Evolutionary conservation across 1,140 invertebrate genomes (phyloP).

Genomic region (Condylostylus longicornis): DNA sequence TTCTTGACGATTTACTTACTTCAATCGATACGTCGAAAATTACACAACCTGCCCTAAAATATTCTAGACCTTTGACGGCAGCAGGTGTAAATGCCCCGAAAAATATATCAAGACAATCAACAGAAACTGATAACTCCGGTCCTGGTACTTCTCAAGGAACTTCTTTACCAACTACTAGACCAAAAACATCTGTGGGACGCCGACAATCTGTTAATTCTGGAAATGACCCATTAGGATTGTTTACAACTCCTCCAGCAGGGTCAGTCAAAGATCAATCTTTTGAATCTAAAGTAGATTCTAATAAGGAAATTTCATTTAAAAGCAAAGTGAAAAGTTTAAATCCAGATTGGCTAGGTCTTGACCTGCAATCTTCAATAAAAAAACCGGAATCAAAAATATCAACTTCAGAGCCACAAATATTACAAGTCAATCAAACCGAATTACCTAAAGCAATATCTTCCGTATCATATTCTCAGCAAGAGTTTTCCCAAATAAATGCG

Average conservation of each 20-base stretch:
- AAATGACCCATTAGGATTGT: constrained; percentile 25
- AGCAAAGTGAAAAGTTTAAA: too few species aligned
- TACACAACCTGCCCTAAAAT: too few species aligned
- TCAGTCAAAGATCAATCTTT: too few species aligned
- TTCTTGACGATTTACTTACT: constrained; percentile 12
- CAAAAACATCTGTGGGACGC: constrained; percentile 22
- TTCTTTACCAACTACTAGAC: too few species aligned
- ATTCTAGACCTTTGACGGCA: constrained; percentile 13
- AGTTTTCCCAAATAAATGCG: too few species aligned
- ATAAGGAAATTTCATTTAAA: too few species aligned
- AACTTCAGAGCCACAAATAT: constrained; percentile 5
- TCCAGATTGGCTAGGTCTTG: constrained; percentile 23
- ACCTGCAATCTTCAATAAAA: constrained; percentile 2
- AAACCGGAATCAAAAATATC: constrained; percentile 10
- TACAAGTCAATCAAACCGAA: not conserved
- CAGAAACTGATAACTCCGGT: constrained; percentile 24
- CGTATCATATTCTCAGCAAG: constrained; percentile 15
- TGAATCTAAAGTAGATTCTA: constrained; percentile 13
- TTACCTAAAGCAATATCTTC: not conserved
- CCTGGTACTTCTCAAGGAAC: constrained; percentile 9
- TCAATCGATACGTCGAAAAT: too few species aligned
- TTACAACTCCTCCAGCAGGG: too few species aligned
- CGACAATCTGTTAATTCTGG: constrained; percentile 20
- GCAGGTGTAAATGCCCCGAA: constrained; percentile 10
- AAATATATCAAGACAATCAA: constrained; percentile 25